These are phyloP conservation scores for Scaptomyza cyrtandrae DNA, from an alignment of 2,888 invertebrate genomes.

Conservation along the genomic window DNA sequence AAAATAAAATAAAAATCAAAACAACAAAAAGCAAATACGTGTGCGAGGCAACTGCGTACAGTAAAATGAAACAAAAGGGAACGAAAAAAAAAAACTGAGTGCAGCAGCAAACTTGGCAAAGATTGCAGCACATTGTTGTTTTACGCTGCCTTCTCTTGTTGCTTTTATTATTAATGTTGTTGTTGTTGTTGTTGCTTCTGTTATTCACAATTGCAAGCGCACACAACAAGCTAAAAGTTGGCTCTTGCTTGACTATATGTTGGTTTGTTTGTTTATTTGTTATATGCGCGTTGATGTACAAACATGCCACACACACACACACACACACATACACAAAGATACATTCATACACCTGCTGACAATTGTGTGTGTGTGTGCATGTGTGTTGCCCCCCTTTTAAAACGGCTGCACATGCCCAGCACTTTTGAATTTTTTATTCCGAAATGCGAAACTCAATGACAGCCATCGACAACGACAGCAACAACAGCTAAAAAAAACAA, in stretches of 20 bases:
- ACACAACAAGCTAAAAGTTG: conserved; percentile 64
- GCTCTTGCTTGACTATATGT: conserved; percentile 43
- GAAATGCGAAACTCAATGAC: conserved; percentile 73
- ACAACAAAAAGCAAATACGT: conserved; percentile 48
- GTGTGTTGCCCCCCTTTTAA: conserved; percentile 40
- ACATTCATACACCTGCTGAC: conserved; percentile 13
- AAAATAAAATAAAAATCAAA: conserved; percentile 29
- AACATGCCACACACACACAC: conserved; percentile 59
- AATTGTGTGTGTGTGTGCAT: conserved; percentile 33
- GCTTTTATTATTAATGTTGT: conserved; percentile 30
- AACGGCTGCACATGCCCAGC: conserved; percentile 48
- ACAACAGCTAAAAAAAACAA: conserved; percentile 20
- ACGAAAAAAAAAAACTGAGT: conserved; percentile 33
- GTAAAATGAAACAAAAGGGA: conserved; percentile 42
- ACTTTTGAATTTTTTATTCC: conserved; percentile 66
- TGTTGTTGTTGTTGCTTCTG: conserved; percentile 45
- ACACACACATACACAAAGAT: conserved; percentile 37
- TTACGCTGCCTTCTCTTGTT: conserved; percentile 31
- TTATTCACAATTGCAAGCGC: conserved; percentile 66
- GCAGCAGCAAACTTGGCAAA: conserved; percentile 52
- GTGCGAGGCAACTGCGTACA: conserved; percentile 43
- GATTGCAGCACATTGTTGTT: conserved; percentile 69
- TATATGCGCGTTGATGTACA: conserved; percentile 69
- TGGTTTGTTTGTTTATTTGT: conserved; percentile 61
- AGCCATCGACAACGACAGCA: conserved; percentile 61